Conservation (phyloP, 64 coral and sea anemone genomes). For the Montipora foliosa region DNA sequence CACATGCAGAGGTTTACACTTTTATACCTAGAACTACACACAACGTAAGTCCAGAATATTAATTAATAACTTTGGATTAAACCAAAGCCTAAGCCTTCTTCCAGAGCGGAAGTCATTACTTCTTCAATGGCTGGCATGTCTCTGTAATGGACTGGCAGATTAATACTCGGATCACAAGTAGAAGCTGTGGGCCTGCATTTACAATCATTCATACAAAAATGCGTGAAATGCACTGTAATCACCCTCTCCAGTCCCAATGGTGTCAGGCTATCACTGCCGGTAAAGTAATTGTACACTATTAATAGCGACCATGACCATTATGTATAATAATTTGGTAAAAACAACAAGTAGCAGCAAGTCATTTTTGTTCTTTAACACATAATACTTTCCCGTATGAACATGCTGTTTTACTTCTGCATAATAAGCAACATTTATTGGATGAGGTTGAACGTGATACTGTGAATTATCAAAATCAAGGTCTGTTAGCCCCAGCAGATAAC, state of each 20-base stretch:
- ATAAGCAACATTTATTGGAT: no score
- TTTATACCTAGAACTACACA: slow-evolving; percentile 6
- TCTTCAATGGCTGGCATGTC: slow-evolving; percentile 44
- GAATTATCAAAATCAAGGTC: no score
- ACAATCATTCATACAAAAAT: slow-evolving; percentile 54
- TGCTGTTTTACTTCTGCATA: no score
- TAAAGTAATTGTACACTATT: slow-evolving; percentile 16
- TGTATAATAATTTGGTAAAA: not conserved
- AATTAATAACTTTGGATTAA: slow-evolving; percentile 39
- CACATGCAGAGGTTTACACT: not conserved
- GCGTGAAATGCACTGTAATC: slow-evolving; percentile 65
- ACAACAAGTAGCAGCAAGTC: no score
- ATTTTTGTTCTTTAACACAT: no score
- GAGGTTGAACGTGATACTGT: no score
- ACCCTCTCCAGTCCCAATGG: slow-evolving; percentile 54
- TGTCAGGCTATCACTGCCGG: slow-evolving; percentile 54
- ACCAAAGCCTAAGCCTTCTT: slow-evolving; percentile 80
- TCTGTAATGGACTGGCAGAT: slow-evolving; percentile 53
- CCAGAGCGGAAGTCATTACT: slow-evolving; percentile 49
- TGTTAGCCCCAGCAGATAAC: no score
- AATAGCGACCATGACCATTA: slow-evolving; percentile 14
- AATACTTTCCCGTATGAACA: no score
- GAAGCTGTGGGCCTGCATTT: slow-evolving; percentile 74
- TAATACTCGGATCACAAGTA: slow-evolving; percentile 64
- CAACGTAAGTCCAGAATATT: not conserved